phyloP scores from a whole-genome alignment of 2,888 invertebrate species.

The Dryobotodes eremita region DNA sequence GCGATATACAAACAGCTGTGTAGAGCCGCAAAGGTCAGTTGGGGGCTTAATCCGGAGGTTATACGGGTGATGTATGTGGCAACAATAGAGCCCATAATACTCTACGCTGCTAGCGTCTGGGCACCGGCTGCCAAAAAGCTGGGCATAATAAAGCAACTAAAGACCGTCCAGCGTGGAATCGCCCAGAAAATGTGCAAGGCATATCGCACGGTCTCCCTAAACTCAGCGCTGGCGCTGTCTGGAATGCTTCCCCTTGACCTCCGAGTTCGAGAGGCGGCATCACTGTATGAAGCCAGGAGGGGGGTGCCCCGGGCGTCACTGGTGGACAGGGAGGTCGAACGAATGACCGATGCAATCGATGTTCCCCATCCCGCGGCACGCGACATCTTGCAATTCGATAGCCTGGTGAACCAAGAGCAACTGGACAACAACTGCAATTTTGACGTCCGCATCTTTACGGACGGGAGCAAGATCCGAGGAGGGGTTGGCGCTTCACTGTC shows the following conservation, averaged over 20 bases:
- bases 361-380: background rate
- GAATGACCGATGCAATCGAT: background rate
- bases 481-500: background rate
- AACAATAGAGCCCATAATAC: no score
- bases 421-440: background rate
- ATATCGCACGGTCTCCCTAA: no score
- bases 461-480: background rate
- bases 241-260: no score
- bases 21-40: no score
- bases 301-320: background rate
- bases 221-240: background rate
- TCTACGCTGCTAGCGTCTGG: constrained; percentile 28
- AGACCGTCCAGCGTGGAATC: constrained; percentile 33
- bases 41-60: no score
- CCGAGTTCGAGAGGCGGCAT: background rate
- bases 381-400: background rate
- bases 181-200: constrained; percentile 45
- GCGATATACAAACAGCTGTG: no score
- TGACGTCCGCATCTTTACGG: no score
- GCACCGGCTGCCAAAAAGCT: constrained; percentile 27
- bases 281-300: constrained; percentile 2
- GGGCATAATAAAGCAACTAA: constrained; percentile 6
- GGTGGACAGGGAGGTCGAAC: background rate
- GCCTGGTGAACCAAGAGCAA: background rate
- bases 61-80: no score